Evolutionary conservation across 2,888 invertebrate species (phyloP).

Genomic region (Eupithecia pulchellata): DNA sequence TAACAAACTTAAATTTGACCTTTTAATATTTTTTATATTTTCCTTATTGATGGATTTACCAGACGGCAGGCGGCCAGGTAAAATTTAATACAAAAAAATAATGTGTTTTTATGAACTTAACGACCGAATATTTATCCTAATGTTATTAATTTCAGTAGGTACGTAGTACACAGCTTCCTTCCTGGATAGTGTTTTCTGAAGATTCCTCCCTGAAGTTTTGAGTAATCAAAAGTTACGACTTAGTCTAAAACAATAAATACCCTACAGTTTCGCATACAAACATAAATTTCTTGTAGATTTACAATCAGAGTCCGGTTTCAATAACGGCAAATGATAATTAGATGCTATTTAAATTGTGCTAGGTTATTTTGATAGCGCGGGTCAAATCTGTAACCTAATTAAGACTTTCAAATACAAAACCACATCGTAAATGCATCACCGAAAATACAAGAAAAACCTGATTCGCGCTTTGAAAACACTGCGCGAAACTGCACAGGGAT

Average conservation of each 20-base stretch:
- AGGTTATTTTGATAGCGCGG: neutral
- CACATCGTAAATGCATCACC: conserved; percentile 16
- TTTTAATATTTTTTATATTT: neutral
- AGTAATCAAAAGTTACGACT: too few relatives aligned
- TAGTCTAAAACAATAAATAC: too few relatives aligned
- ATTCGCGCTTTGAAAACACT: conserved; percentile 26
- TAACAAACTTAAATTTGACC: neutral
- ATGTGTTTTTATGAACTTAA: too few relatives aligned
- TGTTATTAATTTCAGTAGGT: too few relatives aligned
- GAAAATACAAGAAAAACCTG: conserved; percentile 35
- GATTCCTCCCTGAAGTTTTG: too few relatives aligned
- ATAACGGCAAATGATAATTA: neutral
- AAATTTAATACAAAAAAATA: too few relatives aligned
- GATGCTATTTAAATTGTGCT: too few relatives aligned
- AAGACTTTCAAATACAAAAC: conserved; percentile 13
- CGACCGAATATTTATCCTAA: too few relatives aligned
- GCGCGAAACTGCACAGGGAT: conserved; percentile 2
- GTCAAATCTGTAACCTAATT: neutral
- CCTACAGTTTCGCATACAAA: neutral
- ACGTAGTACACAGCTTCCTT: neutral
- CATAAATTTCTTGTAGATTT: neutral
- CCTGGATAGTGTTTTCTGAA: too few relatives aligned
- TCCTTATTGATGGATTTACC: neutral
- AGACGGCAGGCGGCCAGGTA: too few relatives aligned
- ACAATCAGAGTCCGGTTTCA: neutral